Evolutionary conservation across 2,888 invertebrate genomes (phyloP), one percentile per base, ranked within the genome.

Genomic region (Escarpia spicata): DNA sequence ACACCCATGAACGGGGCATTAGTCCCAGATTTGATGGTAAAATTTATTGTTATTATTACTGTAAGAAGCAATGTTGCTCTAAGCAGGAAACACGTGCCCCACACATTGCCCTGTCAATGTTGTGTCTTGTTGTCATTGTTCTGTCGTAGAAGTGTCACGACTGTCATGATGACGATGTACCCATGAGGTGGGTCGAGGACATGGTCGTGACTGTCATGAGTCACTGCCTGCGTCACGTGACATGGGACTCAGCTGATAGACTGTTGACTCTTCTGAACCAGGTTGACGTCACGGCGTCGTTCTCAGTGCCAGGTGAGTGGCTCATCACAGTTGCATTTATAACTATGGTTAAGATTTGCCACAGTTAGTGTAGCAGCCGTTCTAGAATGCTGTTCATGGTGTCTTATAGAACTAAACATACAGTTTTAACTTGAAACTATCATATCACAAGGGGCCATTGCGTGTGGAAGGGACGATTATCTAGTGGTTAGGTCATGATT

Each of bases 101-200:
- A n/a, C 26, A 75, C 19, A 26, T 75, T 26, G 75, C 19, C 19
- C 75, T 26, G 75, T 75, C 26, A 75, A 19, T 75, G 75, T 15
- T 26, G 15, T 75, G 75, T 75, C 6, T 15, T 75, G 75, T 26
- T 4, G 52, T 52, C 12, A 12, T 52, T 52, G 8, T 52, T 52
- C 10, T 52, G 52, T 75, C 26, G 75, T 75, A 75, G 75, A 75
- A 4, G 26, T n/a, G n/a, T 75, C 75, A 75, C 75, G 19, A n/a
- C 75, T 26, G 75, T 26, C 26, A 75, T 26, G 75, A 75, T 75
- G 75, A 75, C 26, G n/a, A 26, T 75, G 43, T 91, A 8, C 45
- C 91, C 45, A 15, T 91, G 91, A 45, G 91, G 15, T 91, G 91
- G 91, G n/a, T 91, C 3, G 91, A 91, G 91, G 91, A 91, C 45